Conservation (phyloP, 2,113 vertebrate species). For the Cairina moschata region DNA sequence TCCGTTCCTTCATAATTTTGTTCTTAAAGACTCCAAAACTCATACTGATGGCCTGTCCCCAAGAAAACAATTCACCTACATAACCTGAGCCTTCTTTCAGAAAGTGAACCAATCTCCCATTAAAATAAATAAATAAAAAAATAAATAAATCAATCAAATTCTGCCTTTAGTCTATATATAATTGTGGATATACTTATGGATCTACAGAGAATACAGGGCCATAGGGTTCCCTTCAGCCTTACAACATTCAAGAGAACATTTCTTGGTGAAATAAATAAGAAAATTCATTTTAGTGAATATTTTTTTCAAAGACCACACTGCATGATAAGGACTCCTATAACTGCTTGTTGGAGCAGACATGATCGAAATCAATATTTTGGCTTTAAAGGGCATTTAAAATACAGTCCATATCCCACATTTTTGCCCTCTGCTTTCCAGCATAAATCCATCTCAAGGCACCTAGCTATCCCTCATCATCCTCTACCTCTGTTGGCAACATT, state of each 20-base stretch:
- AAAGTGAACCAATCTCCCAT: background rate
- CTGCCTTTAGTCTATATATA: background rate
- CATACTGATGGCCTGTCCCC: background rate
- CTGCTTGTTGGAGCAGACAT: background rate
- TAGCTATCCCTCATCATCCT: background rate
- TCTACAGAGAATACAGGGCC: background rate
- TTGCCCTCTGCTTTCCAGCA: slow-evolving; percentile 38
- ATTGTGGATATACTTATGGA: background rate
- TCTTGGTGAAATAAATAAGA: background rate
- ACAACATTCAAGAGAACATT: background rate
- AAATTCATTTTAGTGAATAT: background rate
- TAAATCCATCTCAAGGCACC: slow-evolving; percentile 26
- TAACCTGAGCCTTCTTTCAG: background rate
- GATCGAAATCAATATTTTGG: background rate
- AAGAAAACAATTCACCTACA: background rate
- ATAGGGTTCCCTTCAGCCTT: background rate
- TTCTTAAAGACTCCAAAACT: background rate
- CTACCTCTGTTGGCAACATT: background rate
- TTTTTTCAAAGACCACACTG: background rate
- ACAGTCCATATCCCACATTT: slow-evolving; percentile 2
- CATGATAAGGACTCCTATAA: background rate
- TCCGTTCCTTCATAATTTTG: background rate
- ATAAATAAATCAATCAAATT: background rate
- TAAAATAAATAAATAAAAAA: too few relatives aligned
- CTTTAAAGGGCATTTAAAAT: slow-evolving; percentile 55